Evolutionary conservation across 2,888 invertebrate species (phyloP), one percentile per base, ranked within the genome.

Genomic region (Nomada goodeniana): DNA sequence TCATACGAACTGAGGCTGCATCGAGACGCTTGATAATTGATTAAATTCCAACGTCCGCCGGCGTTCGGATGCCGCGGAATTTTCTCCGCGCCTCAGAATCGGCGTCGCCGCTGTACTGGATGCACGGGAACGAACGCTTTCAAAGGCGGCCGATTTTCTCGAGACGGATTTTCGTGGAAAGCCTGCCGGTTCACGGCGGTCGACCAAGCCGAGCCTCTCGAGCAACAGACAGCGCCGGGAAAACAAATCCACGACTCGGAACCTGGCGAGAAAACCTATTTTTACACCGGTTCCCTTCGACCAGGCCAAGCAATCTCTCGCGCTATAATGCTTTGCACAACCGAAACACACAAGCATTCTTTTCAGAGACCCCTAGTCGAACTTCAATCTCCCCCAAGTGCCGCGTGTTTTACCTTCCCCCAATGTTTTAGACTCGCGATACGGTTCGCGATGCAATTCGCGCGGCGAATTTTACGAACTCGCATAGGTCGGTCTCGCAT

Each of bases 211-310:
- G 69, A 59, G 26, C 1, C 13, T 36, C 18, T 36, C 18, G 44
- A 20, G 47, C 11, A 53, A 50, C 71, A 29, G 47, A 47, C 61
- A 63, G 47, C 18, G 52, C 10, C 52, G 71, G 55, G 44, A 47
- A 71, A 78, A 78, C 67, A 76, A 78, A 78, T 63, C 50, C 52
- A 57, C 42, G 59, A 18, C 47, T 9, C 29, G 29, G 13, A 52
- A 55, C 53, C 60, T 53, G 60, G 29, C 53, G 20, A 15, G 55
- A 68, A 20, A 13, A 36, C 42, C 78, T 78, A 78, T 78, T 78
- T 78, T 78, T 78, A 78, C 68, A 15, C 47, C 55, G 77, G 60
- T 68, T 63, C 68, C 77, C 61, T 76, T 68, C 76, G 36, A 76
- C 47, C 47, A n/a, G 29, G 15, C 42, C 64, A 5, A 42, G 57